phyloP scores from a whole-genome alignment of 2,797 vertebrate genomes.

The Todus mexicanus region DNA sequence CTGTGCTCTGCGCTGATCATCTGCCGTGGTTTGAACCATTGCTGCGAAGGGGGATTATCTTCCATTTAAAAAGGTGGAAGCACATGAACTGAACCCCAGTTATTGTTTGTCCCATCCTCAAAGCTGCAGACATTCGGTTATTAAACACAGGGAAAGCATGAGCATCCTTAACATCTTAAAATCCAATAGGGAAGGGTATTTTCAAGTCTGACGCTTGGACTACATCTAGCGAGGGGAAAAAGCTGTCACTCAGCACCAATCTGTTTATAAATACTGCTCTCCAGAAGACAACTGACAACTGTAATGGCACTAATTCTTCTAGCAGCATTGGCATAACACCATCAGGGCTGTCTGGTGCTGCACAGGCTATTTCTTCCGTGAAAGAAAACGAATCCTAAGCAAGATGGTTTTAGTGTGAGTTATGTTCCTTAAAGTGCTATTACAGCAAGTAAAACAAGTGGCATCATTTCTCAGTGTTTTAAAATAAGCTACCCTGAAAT shows the following conservation, averaged over 20 bases:
- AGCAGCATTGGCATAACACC: neutral
- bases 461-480: slow-evolving; percentile 41
- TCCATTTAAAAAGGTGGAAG: neutral
- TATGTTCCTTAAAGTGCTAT: slow-evolving; percentile 47
- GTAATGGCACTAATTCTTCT: slow-evolving; percentile 26
- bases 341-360: slow-evolving; percentile 37
- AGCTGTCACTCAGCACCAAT: neutral
- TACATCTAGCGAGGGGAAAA: neutral
- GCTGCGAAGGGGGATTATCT: neutral
- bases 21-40: neutral
- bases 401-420: slow-evolving; percentile 18
- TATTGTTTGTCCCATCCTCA: neutral
- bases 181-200: neutral
- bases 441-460: slow-evolving; percentile 48
- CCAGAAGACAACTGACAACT: slow-evolving; percentile 8
- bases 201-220: neutral
- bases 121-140: neutral
- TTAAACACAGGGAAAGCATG: fast-evolving
- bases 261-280: neutral
- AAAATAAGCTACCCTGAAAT: slow-evolving; percentile 39
- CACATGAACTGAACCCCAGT: neutral
- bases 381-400: slow-evolving; percentile 29
- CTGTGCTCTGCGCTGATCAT: neutral
- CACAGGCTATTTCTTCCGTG: neutral
- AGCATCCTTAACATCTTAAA: neutral